phyloP scores from a whole-genome alignment of 2,797 vertebrate genomes.

The Dendrocincla tyrannina region DNA sequence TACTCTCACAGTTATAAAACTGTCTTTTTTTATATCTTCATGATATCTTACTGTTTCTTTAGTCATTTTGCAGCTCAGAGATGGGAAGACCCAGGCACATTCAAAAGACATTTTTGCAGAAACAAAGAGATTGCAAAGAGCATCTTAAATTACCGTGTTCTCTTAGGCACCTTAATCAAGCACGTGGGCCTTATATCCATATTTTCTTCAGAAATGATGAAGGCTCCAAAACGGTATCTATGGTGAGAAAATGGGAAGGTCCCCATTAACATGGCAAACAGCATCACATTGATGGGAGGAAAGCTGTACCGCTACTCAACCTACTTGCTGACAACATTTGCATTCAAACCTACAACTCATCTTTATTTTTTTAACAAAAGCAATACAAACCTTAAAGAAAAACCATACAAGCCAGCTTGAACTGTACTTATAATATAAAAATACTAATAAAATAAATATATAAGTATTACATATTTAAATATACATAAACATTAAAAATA shows the following conservation, averaged over 20 bases:
- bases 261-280: not conserved
- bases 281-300: not conserved
- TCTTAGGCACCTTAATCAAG: not conserved
- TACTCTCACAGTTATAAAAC: slow-evolving; percentile 18
- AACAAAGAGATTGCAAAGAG: not conserved
- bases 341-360: not conserved
- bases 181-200: not conserved
- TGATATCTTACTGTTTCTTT: not conserved
- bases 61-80: not conserved
- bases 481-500: not conserved
- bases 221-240: not conserved
- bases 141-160: not conserved
- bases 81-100: not conserved
- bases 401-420: not conserved
- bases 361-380: not conserved
- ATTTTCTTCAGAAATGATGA: not conserved
- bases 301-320: not conserved
- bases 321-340: not conserved
- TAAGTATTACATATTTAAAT: not conserved
- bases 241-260: not conserved
- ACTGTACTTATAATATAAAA: not conserved
- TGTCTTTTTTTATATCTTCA: slow-evolving; percentile 13
- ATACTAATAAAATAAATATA: not conserved
- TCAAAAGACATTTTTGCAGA: not conserved
- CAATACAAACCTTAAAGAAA: not conserved